A percentile compares a stretch with the other conserved stretches of the same genome.
phyloP scores from a whole-genome alignment of 1,140 invertebrate species.

The Oncopeltus fasciatus region DNA sequence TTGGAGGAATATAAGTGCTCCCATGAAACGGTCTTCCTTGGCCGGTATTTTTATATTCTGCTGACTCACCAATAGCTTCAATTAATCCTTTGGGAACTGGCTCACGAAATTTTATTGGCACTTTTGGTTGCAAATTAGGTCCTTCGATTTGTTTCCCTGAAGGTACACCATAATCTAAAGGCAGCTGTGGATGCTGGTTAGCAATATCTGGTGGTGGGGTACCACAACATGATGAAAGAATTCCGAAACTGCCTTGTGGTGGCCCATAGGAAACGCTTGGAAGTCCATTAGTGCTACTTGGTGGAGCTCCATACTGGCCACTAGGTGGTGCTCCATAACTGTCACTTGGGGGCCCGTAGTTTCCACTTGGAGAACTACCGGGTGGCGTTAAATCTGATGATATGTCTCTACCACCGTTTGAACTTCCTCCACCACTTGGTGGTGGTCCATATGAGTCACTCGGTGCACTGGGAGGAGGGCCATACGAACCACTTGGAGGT shows the following conservation, averaged over 20 bases:
- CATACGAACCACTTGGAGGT: constrained; percentile 20
- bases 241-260: constrained; percentile 23
- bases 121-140: constrained; percentile 32
- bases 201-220: constrained; percentile 24
- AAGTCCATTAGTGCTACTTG: constrained; percentile 21
- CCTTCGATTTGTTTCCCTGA: constrained; percentile 26
- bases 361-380: not conserved
- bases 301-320: constrained; percentile 18
- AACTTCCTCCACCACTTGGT: not conserved
- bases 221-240: constrained; percentile 23
- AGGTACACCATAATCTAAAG: constrained; percentile 23
- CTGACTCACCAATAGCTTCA: constrained; percentile 41
- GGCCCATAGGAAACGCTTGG: constrained; percentile 22
- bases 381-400: not conserved
- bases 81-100: constrained; percentile 49
- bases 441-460: not conserved
- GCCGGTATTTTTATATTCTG: constrained; percentile 27
- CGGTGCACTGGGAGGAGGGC: constrained; percentile 17
- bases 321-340: not conserved
- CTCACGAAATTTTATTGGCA: constrained; percentile 49
- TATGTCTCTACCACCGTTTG: not conserved
- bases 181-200: constrained; percentile 8
- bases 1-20: constrained; percentile 45
- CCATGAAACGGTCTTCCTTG: constrained; percentile 30
- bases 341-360: not conserved